Conservation (phyloP, 2,113 vertebrate species). For the Oryzias javanicus region DNA sequence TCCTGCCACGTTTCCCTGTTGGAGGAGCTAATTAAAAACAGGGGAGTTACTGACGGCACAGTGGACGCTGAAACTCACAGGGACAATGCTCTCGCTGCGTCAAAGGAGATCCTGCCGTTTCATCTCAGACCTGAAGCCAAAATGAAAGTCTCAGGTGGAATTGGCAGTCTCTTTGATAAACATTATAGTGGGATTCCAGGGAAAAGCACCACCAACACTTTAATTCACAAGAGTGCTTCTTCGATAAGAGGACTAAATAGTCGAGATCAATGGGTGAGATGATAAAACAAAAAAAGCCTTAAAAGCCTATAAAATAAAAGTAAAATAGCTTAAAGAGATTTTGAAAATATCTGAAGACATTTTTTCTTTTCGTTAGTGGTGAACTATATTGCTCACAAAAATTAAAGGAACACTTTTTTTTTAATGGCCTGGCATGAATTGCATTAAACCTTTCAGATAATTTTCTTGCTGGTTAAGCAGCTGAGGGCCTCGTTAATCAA, state of each 20-base stretch:
- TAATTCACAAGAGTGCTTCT: background rate
- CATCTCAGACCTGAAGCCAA: slow-evolving; percentile 31
- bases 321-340: too few relatives aligned
- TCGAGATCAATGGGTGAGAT: background rate
- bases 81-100: slow-evolving; percentile 20
- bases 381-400: too few relatives aligned
- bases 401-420: too few relatives aligned
- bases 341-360: background rate
- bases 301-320: background rate
- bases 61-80: slow-evolving; percentile 22
- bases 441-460: too few relatives aligned
- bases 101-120: slow-evolving; percentile 40
- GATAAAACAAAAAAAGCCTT: background rate
- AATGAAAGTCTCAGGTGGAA: slow-evolving; percentile 37
- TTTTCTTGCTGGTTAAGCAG: too few relatives aligned
- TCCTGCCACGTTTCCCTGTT: slow-evolving; percentile 54
- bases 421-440: too few relatives aligned
- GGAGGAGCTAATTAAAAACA: slow-evolving; percentile 70
- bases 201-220: background rate
- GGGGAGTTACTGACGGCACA: slow-evolving; percentile 20
- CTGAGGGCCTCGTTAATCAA: too few relatives aligned
- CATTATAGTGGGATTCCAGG: slow-evolving; percentile 2
- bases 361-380: background rate
- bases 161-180: slow-evolving; percentile 23
- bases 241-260: background rate